Percentiles rank a stretch among this genome's conserved stretches.
Conservation (phyloP, 2,888 invertebrate species). For the Metellina segmentata region DNA sequence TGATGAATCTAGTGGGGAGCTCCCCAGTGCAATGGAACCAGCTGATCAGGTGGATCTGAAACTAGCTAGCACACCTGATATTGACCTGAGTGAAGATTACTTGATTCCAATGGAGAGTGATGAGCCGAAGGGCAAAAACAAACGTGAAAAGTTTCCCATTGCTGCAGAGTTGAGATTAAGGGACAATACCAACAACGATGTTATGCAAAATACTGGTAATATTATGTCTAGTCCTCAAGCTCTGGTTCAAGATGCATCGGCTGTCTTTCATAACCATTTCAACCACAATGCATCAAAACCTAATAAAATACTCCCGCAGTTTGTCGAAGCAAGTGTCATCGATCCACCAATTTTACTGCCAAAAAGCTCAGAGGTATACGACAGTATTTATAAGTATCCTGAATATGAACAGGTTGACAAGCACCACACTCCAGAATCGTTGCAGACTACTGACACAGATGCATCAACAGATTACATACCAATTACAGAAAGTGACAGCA, state of each 20-base stretch:
- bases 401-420: constrained; percentile 75
- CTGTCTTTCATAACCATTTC: constrained; percentile 63
- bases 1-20: constrained; percentile 67
- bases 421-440: constrained; percentile 38
- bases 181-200: constrained; percentile 42
- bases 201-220: constrained; percentile 31
- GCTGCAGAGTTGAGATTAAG: constrained; percentile 50
- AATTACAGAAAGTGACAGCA: constrained; percentile 25
- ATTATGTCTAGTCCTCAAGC: constrained; percentile 73
- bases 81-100: constrained; percentile 64
- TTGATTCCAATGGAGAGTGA: constrained; percentile 52
- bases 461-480: constrained; percentile 7
- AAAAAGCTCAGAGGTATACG: constrained; percentile 43
- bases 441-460: constrained; percentile 15
- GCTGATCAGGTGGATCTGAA: constrained; percentile 26
- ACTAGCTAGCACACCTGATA: constrained; percentile 32
- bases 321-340: constrained; percentile 68
- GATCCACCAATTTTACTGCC: constrained; percentile 73
- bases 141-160: constrained; percentile 59
- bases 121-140: constrained; percentile 60
- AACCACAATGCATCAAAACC: constrained; percentile 42
- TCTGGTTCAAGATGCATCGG: constrained; percentile 59
- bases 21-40: constrained; percentile 38
- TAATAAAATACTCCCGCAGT: constrained; percentile 35
- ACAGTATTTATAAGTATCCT: constrained; percentile 65